Percentiles rank a stretch among this genome's conserved stretches.
Conservation (phyloP, 2,888 invertebrate genomes). For the Linnaemya tessellans region DNA sequence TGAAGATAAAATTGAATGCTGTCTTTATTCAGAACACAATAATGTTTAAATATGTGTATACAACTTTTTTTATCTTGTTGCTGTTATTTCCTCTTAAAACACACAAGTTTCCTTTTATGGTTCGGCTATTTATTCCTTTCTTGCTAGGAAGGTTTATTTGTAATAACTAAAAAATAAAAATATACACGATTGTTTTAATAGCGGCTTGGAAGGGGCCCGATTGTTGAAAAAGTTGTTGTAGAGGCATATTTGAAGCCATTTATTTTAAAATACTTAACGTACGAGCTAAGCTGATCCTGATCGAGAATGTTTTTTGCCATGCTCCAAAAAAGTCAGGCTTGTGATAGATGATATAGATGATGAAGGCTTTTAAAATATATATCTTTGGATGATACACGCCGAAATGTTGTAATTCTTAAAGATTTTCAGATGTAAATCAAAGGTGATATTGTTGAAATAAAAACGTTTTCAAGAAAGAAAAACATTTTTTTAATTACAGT, state of each 20-base stretch:
- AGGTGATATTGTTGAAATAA: conserved; percentile 14
- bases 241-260: background rate
- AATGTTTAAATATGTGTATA: conserved; percentile 50
- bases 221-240: conserved; percentile 1
- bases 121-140: conserved; percentile 41
- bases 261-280: background rate
- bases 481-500: conserved; percentile 29
- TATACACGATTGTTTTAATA: conserved; percentile 14
- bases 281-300: no score
- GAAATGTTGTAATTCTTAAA: conserved; percentile 30
- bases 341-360: no score
- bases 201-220: conserved; percentile 18
- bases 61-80: conserved; percentile 29
- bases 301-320: no score
- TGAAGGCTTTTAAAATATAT: no score
- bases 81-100: conserved; percentile 1
- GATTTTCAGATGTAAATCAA: conserved; percentile 14
- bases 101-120: conserved; percentile 62
- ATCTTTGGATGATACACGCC: background rate
- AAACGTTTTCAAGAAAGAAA: conserved; percentile 2
- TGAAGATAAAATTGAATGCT: background rate
- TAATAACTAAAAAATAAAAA: conserved; percentile 11
- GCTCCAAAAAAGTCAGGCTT: no score
- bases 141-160: conserved; percentile 41
- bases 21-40: conserved; percentile 42